These are phyloP conservation scores for Selene dorsalis DNA, from an alignment of 2,797 vertebrate species.

Conservation along the genomic window DNA sequence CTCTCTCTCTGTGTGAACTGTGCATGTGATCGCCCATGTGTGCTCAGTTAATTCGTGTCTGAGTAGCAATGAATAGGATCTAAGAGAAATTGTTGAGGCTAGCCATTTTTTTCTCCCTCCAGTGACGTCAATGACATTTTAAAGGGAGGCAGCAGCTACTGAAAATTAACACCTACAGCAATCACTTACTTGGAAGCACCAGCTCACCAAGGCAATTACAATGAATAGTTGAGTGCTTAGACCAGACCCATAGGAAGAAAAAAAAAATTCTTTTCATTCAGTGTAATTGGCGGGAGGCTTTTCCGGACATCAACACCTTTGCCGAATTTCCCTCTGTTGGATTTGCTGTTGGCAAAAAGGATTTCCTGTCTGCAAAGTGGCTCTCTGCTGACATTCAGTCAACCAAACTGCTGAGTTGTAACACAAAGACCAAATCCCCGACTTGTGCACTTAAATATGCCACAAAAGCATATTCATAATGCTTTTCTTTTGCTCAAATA, in stretches of 20 bases:
- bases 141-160: conserved; percentile 55
- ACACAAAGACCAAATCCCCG: not conserved
- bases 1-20: conserved; percentile 21
- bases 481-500: not conserved
- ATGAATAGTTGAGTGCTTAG: conserved; percentile 59
- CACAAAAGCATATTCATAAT: not conserved
- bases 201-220: conserved; percentile 70
- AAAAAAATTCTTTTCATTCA: conserved; percentile 32
- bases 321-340: conserved; percentile 34
- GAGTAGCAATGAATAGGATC: conserved; percentile 55
- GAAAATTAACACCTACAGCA: conserved; percentile 77
- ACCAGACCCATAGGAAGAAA: conserved; percentile 50
- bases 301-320: conserved; percentile 49
- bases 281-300: conserved; percentile 49
- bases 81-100: conserved; percentile 60
- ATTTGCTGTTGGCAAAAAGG: conserved; percentile 21
- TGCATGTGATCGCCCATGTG: conserved; percentile 30
- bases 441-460: not conserved
- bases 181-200: conserved; percentile 68
- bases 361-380: conserved; percentile 60
- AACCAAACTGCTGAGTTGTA: not conserved
- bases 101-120: conserved; percentile 29
- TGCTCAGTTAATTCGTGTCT: conserved; percentile 44
- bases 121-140: conserved; percentile 81
- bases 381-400: not conserved